phyloP scores from a whole-genome alignment of 1,140 invertebrate genomes.

The Pristionchus pacificus region DNA sequence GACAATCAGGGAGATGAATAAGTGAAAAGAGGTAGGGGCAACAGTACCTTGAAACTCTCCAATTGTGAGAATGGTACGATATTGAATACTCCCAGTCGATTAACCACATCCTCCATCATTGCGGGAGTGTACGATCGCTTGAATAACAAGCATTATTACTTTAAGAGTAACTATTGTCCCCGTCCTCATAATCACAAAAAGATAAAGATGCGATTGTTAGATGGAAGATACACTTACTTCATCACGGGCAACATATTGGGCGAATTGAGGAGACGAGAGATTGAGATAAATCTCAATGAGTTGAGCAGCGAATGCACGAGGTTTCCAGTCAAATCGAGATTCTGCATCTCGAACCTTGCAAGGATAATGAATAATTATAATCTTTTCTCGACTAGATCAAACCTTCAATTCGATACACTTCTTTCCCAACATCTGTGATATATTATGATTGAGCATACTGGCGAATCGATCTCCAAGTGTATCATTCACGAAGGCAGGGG shows the following conservation, averaged over 20 bases:
- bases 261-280: conserved; percentile 82
- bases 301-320: conserved; percentile 78
- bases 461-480: conserved; percentile 84
- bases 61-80: conserved; percentile 74
- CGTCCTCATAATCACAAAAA: too few relatives aligned
- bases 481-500: conserved; percentile 80
- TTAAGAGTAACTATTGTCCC: too few relatives aligned
- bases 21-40: conserved; percentile 23
- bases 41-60: conserved; percentile 27
- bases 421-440: conserved; percentile 90
- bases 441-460: conserved; percentile 89
- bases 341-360: conserved; percentile 66
- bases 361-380: not conserved
- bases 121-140: conserved; percentile 89
- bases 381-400: conserved; percentile 57
- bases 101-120: conserved; percentile 81
- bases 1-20: conserved; percentile 62
- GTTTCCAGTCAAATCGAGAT: conserved; percentile 89
- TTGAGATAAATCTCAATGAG: conserved; percentile 94
- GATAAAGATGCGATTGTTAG: conserved; percentile 1
- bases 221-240: conserved; percentile 61
- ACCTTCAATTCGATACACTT: conserved; percentile 97
- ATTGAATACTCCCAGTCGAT: conserved; percentile 71
- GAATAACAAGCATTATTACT: conserved; percentile 55
- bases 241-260: conserved; percentile 79